Evolutionary conservation across 2,113 vertebrate species (phyloP).

Genomic region (Symphodus melops): DNA sequence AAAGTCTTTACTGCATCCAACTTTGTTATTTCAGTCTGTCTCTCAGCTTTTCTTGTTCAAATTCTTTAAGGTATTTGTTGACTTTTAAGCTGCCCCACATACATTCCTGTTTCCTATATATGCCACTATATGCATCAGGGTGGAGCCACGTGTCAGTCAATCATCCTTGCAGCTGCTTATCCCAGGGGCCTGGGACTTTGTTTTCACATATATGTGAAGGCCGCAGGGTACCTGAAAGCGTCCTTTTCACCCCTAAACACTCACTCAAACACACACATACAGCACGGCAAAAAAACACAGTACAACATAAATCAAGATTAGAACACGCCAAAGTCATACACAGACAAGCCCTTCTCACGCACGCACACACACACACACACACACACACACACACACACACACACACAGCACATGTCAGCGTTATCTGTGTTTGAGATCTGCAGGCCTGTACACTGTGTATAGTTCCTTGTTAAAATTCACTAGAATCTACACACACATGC

Average conservation of each 20-base stretch:
- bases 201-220: conserved; percentile 63
- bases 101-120: conserved; percentile 60
- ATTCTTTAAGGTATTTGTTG: conserved; percentile 58
- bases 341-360: conserved; percentile 76
- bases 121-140: conserved; percentile 49
- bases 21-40: conserved; percentile 15
- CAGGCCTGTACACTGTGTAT: conserved; percentile 61
- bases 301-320: conserved; percentile 70
- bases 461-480: conserved; percentile 20
- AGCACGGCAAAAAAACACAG: conserved; percentile 44
- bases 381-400: conserved; percentile 46
- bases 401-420: conserved; percentile 58
- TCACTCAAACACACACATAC: conserved; percentile 44
- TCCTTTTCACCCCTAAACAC: conserved; percentile 74
- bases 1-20: not conserved
- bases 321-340: conserved; percentile 61
- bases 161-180: conserved; percentile 79
- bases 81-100: conserved; percentile 53
- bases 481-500: conserved; percentile 33
- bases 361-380: conserved; percentile 56
- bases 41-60: conserved; percentile 27
- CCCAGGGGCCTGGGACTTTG: conserved; percentile 62
- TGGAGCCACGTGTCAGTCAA: conserved; percentile 73
- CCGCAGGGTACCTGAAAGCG: conserved; percentile 70
- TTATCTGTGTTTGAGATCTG: conserved; percentile 72